Evolutionary conservation across 1,140 invertebrate genomes (phyloP).

Genomic region (Caenorhabditis briggsae): DNA sequence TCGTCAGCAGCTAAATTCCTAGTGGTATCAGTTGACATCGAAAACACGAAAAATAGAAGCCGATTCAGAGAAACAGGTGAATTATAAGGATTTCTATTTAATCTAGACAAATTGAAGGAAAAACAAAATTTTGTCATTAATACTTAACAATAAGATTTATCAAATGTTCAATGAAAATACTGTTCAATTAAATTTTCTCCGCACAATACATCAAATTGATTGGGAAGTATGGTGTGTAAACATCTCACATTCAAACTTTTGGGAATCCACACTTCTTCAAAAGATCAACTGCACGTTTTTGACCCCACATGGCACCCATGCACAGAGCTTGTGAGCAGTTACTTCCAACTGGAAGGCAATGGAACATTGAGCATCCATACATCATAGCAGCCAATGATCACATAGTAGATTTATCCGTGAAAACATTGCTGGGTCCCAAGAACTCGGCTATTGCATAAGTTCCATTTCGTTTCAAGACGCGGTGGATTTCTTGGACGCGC

Average conservation of each 20-base stretch:
- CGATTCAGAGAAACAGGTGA: too few species aligned
- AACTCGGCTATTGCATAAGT: constrained; percentile 70
- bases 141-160: too few species aligned
- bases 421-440: constrained; percentile 64
- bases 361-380: constrained; percentile 69
- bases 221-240: constrained; percentile 62
- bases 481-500: constrained; percentile 69
- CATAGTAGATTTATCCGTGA: constrained; percentile 51
- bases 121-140: too few species aligned
- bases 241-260: constrained; percentile 61
- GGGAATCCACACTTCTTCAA: constrained; percentile 67
- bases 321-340: constrained; percentile 69
- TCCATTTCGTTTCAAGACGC: constrained; percentile 71
- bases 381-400: constrained; percentile 59
- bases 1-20: too few species aligned
- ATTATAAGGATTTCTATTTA: too few species aligned
- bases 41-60: too few species aligned
- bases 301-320: constrained; percentile 71
- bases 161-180: too few species aligned
- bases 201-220: constrained; percentile 67
- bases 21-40: too few species aligned
- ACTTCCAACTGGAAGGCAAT: constrained; percentile 72
- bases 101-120: too few species aligned
- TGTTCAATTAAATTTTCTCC: constrained; percentile 3
- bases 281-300: constrained; percentile 59